These are phyloP conservation scores for Ptilorrhoa leucosticta DNA, from an alignment of 2,113 vertebrate genomes.

Conservation along the genomic window DNA sequence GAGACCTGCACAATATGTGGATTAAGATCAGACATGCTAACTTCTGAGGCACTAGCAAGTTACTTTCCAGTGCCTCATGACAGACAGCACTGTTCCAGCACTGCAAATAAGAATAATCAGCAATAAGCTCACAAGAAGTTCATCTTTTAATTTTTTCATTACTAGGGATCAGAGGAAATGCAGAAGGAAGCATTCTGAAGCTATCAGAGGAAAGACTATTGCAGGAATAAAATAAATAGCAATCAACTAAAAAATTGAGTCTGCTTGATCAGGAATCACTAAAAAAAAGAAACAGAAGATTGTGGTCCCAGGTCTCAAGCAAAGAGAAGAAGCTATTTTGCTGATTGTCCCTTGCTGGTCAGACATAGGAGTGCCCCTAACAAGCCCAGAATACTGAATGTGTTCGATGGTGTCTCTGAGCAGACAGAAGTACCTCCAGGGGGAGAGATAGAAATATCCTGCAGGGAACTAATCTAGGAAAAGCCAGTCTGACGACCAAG, in stretches of 20 bases:
- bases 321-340: neutral
- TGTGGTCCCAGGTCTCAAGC: neutral
- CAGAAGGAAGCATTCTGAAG: conserved; percentile 28
- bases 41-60: neutral
- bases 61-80: neutral
- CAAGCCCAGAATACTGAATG: neutral
- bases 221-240: conserved; percentile 30
- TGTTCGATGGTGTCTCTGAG: neutral
- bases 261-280: neutral
- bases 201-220: neutral
- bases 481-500: neutral
- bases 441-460: neutral
- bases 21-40: neutral
- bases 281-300: conserved; percentile 5
- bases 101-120: conserved; percentile 15
- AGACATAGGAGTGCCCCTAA: neutral
- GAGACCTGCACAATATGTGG: neutral
- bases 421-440: neutral
- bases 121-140: conserved; percentile 18
- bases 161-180: conserved; percentile 22
- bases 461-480: neutral
- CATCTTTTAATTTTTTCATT: conserved; percentile 45
- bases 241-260: conserved; percentile 28
- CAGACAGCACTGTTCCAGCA: neutral
- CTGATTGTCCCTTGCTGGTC: neutral